Evolutionary conservation across 2,113 vertebrate genomes (phyloP), one percentile per base, ranked within the genome.

Genomic region (Colinus virginianus): DNA sequence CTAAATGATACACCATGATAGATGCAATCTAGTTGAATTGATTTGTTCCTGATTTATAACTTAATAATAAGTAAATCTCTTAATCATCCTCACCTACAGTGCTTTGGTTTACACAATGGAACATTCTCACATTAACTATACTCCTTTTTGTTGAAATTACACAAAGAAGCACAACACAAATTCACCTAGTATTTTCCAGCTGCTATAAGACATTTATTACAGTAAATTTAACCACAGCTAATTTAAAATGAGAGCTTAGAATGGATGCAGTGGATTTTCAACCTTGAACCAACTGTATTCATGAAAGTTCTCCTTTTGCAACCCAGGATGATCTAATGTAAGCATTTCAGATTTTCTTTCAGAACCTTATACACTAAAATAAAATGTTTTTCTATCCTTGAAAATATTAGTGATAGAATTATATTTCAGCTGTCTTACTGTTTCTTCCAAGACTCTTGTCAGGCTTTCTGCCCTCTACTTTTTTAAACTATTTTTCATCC

Each of bases 21-120:
- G 63, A 77, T 86, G 91, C 30, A 23, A 90, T 83, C 67, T 83
- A 85, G 9, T 11, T 69, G 45, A 88, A 91, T 66, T 53, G 76
- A 85, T 88, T 58, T 62, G 9, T 40, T 81, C 23, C 49, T 77
- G 13, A 74, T 83, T 90, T 93, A 90, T 83, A 88, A 88, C 91
- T 72, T 87, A 22, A 85, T 62, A 69, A 48, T 68, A 58, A 85
- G 13, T 42, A 76, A 79, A 82, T 66, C 32, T 58, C 45, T 82
- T 74, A 90, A 82, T 69, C 20, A 53, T 83, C 72, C 36, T 53
- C 48, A 58, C 34, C 13, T 43, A 48, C 22, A 74, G 6, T 66
- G 49, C 3, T 62, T 3, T 1, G 1, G 22, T 91, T 76, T 91
- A 20, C 18, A 20, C 53, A 26, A 40, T 42, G 23, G 23, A 85